phyloP scores from a whole-genome alignment of 2,113 vertebrate species.

The Corydoras maculifer region DNA sequence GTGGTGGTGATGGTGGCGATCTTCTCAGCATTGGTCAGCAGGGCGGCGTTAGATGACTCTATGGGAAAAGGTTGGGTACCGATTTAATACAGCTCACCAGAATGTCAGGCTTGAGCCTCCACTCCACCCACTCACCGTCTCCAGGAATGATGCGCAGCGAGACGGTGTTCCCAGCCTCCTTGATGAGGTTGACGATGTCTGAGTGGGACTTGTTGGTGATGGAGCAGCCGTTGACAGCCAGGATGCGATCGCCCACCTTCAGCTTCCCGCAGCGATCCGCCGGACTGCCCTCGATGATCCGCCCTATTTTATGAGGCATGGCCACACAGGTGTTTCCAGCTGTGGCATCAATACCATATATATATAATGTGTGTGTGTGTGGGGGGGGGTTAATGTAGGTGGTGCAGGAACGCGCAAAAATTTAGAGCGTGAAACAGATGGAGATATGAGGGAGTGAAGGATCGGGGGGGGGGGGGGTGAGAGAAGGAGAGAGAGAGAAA shows the following conservation, averaged over 20 bases:
- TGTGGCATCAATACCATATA: constrained; percentile 58
- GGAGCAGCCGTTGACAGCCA: constrained; percentile 94
- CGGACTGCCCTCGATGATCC: constrained; percentile 97
- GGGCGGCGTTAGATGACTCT: constrained; percentile 39
- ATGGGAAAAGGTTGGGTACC: not conserved
- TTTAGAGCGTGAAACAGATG: too few relatives aligned
- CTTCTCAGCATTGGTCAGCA: constrained; percentile 42
- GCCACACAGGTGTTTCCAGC: constrained; percentile 97
- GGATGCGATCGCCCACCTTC: constrained; percentile 96
- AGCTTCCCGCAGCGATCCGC: constrained; percentile 97
- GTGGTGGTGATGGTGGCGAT: constrained; percentile 43
- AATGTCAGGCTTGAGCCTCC: too few relatives aligned
- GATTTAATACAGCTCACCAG: too few relatives aligned
- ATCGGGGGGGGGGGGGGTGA: too few relatives aligned
- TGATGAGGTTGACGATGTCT: constrained; percentile 99
- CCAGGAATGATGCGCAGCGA: constrained; percentile 97
- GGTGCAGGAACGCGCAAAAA: not conserved
- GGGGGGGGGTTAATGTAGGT: constrained; percentile 15
- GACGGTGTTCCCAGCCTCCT: constrained; percentile 96
- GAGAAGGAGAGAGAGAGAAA: not conserved
- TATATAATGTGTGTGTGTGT: constrained; percentile 41
- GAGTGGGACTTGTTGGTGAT: constrained; percentile 99
- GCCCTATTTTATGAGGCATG: constrained; percentile 99
- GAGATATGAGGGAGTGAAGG: too few relatives aligned
- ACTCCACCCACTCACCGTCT: constrained; percentile 76